Conservation (phyloP, 2,888 invertebrate species). For the Drosophila stalkeri region DNA sequence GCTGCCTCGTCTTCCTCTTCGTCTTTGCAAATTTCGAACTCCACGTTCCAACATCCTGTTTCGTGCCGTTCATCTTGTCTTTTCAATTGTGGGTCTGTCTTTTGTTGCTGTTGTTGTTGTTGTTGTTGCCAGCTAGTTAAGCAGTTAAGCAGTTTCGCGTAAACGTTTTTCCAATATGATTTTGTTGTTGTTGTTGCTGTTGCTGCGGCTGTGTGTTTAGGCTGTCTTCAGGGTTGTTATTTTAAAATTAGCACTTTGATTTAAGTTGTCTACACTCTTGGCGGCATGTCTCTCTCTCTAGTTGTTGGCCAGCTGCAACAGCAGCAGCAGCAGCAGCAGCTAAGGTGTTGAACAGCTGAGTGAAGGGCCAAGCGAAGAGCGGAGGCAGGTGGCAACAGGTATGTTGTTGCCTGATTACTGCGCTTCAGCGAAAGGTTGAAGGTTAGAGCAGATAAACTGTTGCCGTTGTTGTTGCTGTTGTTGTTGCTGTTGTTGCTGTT, state of each 20-base stretch:
- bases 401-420: conserved; percentile 57
- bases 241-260: conserved; percentile 81
- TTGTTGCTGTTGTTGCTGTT: conserved; percentile 43
- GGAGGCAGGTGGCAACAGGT: conserved; percentile 26
- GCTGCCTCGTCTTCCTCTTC: background rate
- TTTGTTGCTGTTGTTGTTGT: conserved; percentile 26
- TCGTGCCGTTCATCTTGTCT: conserved; percentile 80
- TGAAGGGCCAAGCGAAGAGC: conserved; percentile 64
- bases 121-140: conserved; percentile 73
- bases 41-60: conserved; percentile 79
- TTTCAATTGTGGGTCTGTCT: conserved; percentile 73
- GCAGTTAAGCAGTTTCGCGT: conserved; percentile 81
- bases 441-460: conserved; percentile 64
- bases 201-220: conserved; percentile 71
- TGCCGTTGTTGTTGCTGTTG: conserved; percentile 12
- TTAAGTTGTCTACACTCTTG: conserved; percentile 81
- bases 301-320: conserved; percentile 32
- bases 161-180: conserved; percentile 78
- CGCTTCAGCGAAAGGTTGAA: conserved; percentile 61
- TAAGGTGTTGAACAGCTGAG: conserved; percentile 73
- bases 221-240: conserved; percentile 79
- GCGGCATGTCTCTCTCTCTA: conserved; percentile 66
- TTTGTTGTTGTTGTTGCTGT: conserved; percentile 39
- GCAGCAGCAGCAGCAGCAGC: conserved; percentile 45
- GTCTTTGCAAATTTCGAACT: conserved; percentile 69